Percentiles rank a stretch among this genome's conserved stretches.
These are phyloP conservation scores for Dolichomitus sp. DNA, from an alignment of 2,888 invertebrate genomes.

Conservation along the genomic window DNA sequence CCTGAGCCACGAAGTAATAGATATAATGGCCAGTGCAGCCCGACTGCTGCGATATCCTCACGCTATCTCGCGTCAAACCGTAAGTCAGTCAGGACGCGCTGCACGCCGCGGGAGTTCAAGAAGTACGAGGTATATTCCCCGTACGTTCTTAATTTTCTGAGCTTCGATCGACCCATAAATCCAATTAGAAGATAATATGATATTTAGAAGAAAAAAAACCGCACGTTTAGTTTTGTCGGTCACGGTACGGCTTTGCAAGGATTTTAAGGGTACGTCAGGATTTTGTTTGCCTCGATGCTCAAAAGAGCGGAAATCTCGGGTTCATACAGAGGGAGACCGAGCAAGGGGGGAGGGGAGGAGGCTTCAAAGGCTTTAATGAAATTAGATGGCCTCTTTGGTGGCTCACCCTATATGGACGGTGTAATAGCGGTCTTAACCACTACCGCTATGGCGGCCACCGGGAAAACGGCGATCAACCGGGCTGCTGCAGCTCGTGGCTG, in stretches of 20 bases:
- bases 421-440: conserved; percentile 75
- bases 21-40: conserved; percentile 68
- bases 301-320: conserved; percentile 27
- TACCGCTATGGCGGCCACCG: conserved; percentile 59
- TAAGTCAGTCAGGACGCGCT: conserved; percentile 29
- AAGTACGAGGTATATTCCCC: not conserved
- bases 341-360: conserved; percentile 12
- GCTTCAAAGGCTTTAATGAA: conserved; percentile 78
- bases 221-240: conserved; percentile 7
- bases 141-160: not conserved
- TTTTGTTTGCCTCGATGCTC: conserved; percentile 60
- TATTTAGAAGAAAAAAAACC: not conserved
- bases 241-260: conserved; percentile 3
- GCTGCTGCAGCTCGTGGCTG: conserved; percentile 41
- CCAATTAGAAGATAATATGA: conserved; percentile 25
- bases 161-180: conserved; percentile 10
- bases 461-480: conserved; percentile 66
- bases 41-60: conserved; percentile 67
- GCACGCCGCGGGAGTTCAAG: not conserved
- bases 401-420: conserved; percentile 72
- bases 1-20: conserved; percentile 64
- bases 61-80: conserved; percentile 50
- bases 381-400: conserved; percentile 79
- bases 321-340: conserved; percentile 18
- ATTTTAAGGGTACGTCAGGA: conserved; percentile 41